Evolutionary conservation across 2,888 invertebrate species (phyloP).

Genomic region (Watsonalla binaria): DNA sequence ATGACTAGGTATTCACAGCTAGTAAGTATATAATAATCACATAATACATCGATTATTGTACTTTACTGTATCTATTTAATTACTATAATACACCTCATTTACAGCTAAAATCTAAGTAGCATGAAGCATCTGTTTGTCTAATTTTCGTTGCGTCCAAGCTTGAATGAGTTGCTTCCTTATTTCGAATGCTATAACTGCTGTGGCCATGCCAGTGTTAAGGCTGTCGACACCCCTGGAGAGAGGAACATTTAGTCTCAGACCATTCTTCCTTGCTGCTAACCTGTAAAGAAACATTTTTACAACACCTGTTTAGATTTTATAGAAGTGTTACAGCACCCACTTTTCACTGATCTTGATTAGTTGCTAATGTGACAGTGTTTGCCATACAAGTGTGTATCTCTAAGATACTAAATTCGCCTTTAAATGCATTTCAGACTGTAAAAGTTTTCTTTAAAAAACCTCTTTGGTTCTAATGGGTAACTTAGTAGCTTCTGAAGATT

Average conservation of each 20-base stretch:
- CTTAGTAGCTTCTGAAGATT: no score
- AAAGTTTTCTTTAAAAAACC: no score
- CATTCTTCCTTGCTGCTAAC: constrained; percentile 78
- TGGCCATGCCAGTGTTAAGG: constrained; percentile 90
- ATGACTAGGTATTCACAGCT: no score
- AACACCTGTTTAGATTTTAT: constrained; percentile 1
- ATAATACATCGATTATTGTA: neutral
- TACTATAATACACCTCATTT: neutral
- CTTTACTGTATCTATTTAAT: neutral
- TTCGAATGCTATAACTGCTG: constrained; percentile 91
- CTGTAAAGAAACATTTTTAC: constrained; percentile 34
- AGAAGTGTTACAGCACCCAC: neutral
- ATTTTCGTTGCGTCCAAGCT: constrained; percentile 43
- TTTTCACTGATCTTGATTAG: no score
- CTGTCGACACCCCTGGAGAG: constrained; percentile 88
- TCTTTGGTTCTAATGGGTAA: no score
- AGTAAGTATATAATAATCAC: neutral
- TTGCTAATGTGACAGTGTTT: no score
- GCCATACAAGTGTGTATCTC: no score
- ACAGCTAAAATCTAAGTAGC: constrained; percentile 24
- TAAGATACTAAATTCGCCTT: no score
- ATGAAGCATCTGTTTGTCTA: constrained; percentile 28
- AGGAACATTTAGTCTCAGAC: constrained; percentile 87
- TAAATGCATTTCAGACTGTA: no score
- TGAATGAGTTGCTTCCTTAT: constrained; percentile 82